Evolutionary conservation across 2,113 vertebrate species (phyloP), one percentile per base, ranked within the genome.

Genomic region (Chlorodrepanis virens): DNA sequence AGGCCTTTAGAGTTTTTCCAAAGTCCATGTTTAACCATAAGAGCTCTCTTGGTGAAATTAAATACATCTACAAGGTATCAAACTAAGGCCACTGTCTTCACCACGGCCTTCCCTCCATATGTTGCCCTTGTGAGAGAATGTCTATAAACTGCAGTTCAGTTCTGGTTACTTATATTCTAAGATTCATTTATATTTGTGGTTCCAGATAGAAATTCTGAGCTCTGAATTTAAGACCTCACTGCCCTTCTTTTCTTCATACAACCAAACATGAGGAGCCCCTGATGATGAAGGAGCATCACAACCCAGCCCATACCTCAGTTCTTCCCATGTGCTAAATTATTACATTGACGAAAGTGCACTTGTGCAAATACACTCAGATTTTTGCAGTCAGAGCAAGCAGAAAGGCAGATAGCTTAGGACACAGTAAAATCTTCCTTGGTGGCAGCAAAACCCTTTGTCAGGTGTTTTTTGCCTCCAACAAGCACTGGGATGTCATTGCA

Each of bases 51-150:
- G 18, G 24, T n/a, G 60, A 82, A 81, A 59, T 44, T 3, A 83
- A 81, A 87, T 50, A 61, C 74, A 82, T 37, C 63, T 13, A 57
- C 10, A 31, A 12, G 6, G 4, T 40, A 52, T 35, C 35, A 83
- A 60, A 28, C 10, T 28, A 44, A 82, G 22, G 15, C 12, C n/a
- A 23, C 10, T 45, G 4, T 60, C 8, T 37, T 47, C 59, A 57
- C 0, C 1, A 71, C 20, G 16, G 17, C 29, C 23, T 37, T 14
- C 5, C 19, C 10, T 23, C 5, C 7, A 1, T 4, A 3, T 24
- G 5, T 17, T 82, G 4, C 56, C 74, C 27, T 19, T 19, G 3
- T 49, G 11, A 33, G 42, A 42, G 29, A 76, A 64, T 44, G 35
- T 69, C 31, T 47, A 53, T n/a, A 37, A 92, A 59, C 10, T 44